phyloP scores from a whole-genome alignment of 2,888 invertebrate genomes.

The Tiliacea aurago region DNA sequence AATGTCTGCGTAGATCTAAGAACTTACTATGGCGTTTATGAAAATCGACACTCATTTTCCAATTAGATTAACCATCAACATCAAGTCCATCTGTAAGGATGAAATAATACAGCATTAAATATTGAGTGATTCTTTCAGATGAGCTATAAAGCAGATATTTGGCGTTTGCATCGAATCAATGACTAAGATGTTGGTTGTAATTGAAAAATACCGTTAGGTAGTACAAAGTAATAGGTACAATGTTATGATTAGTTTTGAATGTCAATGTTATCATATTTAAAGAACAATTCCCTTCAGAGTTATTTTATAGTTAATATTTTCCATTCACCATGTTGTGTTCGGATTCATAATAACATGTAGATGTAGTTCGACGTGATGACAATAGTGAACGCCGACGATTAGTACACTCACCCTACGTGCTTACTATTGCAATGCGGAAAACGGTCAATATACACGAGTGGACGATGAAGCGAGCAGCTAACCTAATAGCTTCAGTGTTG shows the following conservation, averaged over 20 bases:
- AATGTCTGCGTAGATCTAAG: background rate
- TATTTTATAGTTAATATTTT: conserved; percentile 14
- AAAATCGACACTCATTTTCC: background rate
- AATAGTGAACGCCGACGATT: conserved; percentile 40
- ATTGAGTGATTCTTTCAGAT: background rate
- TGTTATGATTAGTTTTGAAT: background rate
- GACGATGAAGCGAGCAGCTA: conserved; percentile 26
- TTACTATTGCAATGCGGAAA: conserved; percentile 39
- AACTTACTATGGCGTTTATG: background rate
- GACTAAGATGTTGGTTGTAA: background rate
- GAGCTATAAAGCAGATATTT: background rate
- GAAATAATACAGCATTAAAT: background rate
- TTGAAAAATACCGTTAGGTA: too few species aligned
- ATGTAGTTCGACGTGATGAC: conserved; percentile 24
- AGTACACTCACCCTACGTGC: conserved; percentile 35
- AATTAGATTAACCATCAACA: background rate
- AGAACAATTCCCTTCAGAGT: background rate
- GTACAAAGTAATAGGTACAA: background rate
- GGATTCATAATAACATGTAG: conserved; percentile 27
- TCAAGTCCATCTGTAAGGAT: background rate
- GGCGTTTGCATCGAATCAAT: background rate
- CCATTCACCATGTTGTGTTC: background rate
- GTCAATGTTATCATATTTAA: background rate
- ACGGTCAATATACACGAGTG: conserved; percentile 37
- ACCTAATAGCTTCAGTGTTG: conserved; percentile 24